Conservation (phyloP, 2,888 invertebrate genomes). For the Stenodera caucasica region DNA sequence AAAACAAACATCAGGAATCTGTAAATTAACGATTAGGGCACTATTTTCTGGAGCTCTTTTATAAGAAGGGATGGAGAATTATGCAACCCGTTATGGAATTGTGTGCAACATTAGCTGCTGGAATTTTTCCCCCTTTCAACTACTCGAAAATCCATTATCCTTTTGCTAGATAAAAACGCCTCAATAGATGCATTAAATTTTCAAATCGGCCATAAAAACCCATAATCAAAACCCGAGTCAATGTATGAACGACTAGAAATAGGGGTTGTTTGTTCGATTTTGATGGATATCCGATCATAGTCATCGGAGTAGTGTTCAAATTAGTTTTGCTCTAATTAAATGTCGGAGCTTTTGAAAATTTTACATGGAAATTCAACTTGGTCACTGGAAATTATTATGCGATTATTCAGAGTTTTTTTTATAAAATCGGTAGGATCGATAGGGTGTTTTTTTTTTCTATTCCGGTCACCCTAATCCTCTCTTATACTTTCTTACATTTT, state of each 20-base stretch:
- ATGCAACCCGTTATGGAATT: background rate
- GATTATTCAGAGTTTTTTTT: background rate
- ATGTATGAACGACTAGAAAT: too few species aligned
- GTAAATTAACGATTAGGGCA: background rate
- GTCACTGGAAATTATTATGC: too few species aligned
- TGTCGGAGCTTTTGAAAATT: slow-evolving; percentile 8
- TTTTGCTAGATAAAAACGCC: background rate
- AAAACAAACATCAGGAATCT: background rate
- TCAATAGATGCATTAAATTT: too few species aligned
- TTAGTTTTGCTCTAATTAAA: slow-evolving; percentile 22
- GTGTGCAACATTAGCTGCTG: background rate
- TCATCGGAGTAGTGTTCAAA: slow-evolving; percentile 6
- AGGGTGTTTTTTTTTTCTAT: background rate
- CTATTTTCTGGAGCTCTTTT: too few species aligned
- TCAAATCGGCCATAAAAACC: too few species aligned
- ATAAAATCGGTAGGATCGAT: background rate
- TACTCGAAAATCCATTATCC: background rate
- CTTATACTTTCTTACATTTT: too few species aligned
- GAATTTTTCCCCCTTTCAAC: background rate
- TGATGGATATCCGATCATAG: too few species aligned
- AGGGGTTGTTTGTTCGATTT: too few species aligned
- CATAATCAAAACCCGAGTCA: too few species aligned
- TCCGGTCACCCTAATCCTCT: too few species aligned
- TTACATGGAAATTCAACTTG: slow-evolving; percentile 12
- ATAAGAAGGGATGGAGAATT: too few species aligned